phyloP scores from a whole-genome alignment of 2,888 invertebrate species.

The Calliphora vomitoria region DNA sequence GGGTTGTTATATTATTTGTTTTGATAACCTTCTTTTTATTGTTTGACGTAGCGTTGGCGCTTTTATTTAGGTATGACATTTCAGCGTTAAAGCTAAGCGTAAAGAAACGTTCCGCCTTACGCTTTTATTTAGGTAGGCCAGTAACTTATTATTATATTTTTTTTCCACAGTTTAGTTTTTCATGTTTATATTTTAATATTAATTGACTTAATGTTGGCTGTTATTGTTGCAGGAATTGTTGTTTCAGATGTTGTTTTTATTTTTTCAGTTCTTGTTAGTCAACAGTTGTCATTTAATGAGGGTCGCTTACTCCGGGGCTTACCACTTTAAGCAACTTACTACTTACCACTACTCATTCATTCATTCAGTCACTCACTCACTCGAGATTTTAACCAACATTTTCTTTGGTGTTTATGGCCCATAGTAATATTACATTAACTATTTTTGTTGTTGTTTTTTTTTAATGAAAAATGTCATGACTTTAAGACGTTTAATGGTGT shows the following conservation, averaged over 20 bases:
- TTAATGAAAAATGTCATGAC: conserved; percentile 32
- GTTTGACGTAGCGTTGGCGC: too few species aligned
- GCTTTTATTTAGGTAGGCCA: too few species aligned
- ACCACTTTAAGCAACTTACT: conserved; percentile 13
- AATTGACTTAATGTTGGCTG: conserved; percentile 49
- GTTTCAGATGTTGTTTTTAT: not conserved
- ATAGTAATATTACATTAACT: conserved; percentile 5
- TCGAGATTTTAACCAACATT: not conserved
- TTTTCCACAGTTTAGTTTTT: not conserved
- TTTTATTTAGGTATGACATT: too few species aligned
- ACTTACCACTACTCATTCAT: not conserved
- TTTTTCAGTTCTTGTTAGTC: conserved; percentile 30
- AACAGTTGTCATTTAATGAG: conserved; percentile 67
- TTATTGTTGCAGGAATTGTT: not conserved
- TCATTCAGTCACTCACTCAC: not conserved
- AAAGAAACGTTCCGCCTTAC: too few species aligned
- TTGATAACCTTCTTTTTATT: too few species aligned
- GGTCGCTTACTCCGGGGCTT: conserved; percentile 15
- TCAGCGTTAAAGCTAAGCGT: too few species aligned
- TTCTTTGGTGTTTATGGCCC: not conserved
- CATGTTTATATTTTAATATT: conserved; percentile 43
- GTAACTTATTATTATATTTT: not conserved
- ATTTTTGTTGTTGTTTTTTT: not conserved
- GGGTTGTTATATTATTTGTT: too few species aligned
- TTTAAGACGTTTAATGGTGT: conserved; percentile 21